phyloP scores from a whole-genome alignment of 2,888 invertebrate species.

The Tortricodes alternella region DNA sequence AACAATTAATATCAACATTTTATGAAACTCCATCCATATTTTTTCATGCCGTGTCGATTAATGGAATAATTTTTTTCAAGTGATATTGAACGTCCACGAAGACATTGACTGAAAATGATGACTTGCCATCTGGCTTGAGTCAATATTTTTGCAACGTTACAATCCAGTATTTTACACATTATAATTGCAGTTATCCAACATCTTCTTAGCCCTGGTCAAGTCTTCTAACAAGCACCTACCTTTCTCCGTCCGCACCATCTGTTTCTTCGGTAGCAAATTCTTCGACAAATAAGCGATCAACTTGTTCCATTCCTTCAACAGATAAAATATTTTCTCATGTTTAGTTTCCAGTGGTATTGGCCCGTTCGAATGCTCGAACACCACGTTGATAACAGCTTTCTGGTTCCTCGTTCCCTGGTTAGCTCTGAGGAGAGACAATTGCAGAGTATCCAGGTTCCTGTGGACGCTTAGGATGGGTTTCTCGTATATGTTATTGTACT shows the following conservation, averaged over 20 bases:
- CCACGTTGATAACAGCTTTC: slow-evolving; percentile 63
- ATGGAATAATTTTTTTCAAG: no score
- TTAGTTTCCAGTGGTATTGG: slow-evolving; percentile 61
- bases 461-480: slow-evolving; percentile 64
- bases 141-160: no score
- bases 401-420: slow-evolving; percentile 43
- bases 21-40: neutral
- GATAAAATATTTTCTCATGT: slow-evolving; percentile 54
- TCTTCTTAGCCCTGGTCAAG: slow-evolving; percentile 64
- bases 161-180: slow-evolving; percentile 42
- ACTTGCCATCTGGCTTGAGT: no score
- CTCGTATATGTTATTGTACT: slow-evolving; percentile 66
- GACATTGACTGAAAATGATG: no score
- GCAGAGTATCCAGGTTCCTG: slow-evolving; percentile 58
- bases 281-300: slow-evolving; percentile 67
- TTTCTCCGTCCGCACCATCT: slow-evolving; percentile 65
- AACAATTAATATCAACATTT: slow-evolving; percentile 28
- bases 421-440: slow-evolving; percentile 56
- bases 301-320: slow-evolving; percentile 72
- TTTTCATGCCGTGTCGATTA: no score
- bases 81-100: no score
- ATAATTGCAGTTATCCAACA: slow-evolving; percentile 55
- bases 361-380: slow-evolving; percentile 69
- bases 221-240: slow-evolving; percentile 69
- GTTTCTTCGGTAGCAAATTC: slow-evolving; percentile 64